Percentiles rank a stretch among this genome's conserved stretches.
Conservation (phyloP, 2,797 vertebrate genomes). For the Scarus forsteni region DNA sequence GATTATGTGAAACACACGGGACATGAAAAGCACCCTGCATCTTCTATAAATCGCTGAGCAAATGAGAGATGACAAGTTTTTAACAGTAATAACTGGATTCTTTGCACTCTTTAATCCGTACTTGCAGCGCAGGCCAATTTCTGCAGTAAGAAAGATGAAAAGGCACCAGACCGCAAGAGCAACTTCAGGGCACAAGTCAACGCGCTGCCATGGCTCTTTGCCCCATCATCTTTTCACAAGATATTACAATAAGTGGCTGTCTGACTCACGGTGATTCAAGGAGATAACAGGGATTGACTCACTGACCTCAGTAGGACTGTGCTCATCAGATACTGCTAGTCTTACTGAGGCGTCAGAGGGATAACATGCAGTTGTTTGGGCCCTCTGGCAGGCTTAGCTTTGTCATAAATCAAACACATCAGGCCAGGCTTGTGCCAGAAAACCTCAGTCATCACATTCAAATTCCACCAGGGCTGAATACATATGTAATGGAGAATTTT, state of each 20-base stretch:
- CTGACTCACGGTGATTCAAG: slow-evolving; percentile 71
- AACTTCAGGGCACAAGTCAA: slow-evolving; percentile 56
- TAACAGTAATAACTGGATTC: slow-evolving; percentile 72
- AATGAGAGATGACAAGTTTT: slow-evolving; percentile 80
- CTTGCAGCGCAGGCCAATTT: slow-evolving; percentile 51
- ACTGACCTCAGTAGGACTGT: slow-evolving; percentile 62
- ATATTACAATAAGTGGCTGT: slow-evolving; percentile 75
- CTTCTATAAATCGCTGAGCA: slow-evolving; percentile 76
- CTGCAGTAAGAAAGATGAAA: slow-evolving; percentile 67
- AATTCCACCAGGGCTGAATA: slow-evolving; percentile 59
- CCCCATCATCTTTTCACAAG: slow-evolving; percentile 70
- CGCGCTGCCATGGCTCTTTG: slow-evolving; percentile 59
- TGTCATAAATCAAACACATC: slow-evolving; percentile 72
- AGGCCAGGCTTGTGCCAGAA: slow-evolving; percentile 59
- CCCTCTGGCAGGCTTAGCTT: slow-evolving; percentile 61
- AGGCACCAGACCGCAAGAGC: slow-evolving; percentile 64
- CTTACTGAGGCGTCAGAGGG: slow-evolving; percentile 62
- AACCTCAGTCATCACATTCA: slow-evolving; percentile 66
- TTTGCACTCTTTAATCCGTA: slow-evolving; percentile 68
- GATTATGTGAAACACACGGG: slow-evolving; percentile 69
- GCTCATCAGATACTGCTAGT: slow-evolving; percentile 53
- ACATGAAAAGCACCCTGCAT: slow-evolving; percentile 72
- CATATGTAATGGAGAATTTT: slow-evolving; percentile 56
- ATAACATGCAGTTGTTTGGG: slow-evolving; percentile 59
- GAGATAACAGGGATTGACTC: slow-evolving; percentile 74